These are phyloP conservation scores for Rhynchonema sp. DNA, from an alignment of 2,888 invertebrate genomes.

Conservation along the genomic window DNA sequence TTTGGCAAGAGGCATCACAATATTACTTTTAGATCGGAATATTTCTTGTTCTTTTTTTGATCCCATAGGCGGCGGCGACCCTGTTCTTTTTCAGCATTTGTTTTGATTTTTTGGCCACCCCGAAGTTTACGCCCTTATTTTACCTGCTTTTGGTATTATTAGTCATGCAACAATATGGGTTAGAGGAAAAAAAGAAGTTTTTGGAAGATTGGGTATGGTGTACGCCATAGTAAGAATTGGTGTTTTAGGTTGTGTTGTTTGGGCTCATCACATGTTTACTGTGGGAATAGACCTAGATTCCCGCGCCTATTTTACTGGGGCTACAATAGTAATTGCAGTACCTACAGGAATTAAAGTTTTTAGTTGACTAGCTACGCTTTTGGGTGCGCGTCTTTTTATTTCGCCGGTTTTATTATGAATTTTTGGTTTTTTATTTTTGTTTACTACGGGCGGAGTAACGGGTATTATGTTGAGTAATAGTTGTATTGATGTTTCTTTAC, in stretches of 20 bases:
- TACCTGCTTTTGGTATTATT: conserved; percentile 61
- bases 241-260: conserved; percentile 58
- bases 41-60: conserved; percentile 62
- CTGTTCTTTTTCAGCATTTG: conserved; percentile 58
- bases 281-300: conserved; percentile 63
- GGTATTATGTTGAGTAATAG: conserved; percentile 47
- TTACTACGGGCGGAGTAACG: conserved; percentile 47
- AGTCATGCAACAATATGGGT: conserved; percentile 55
- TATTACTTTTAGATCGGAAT: conserved; percentile 57
- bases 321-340: conserved; percentile 65
- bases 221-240: conserved; percentile 67
- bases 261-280: conserved; percentile 67
- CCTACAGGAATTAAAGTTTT: conserved; percentile 68
- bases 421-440: conserved; percentile 55
- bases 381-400: conserved; percentile 44
- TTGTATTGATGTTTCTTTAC: conserved; percentile 52
- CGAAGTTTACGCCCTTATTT: conserved; percentile 66
- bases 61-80: conserved; percentile 56
- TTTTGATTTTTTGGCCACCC: conserved; percentile 74
- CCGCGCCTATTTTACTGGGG: conserved; percentile 61
- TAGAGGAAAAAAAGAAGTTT: conserved; percentile 34
- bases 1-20: conserved; percentile 57
- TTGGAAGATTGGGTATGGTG: conserved; percentile 35
- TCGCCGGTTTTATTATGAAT: conserved; percentile 45
- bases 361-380: conserved; percentile 51